Conservation (phyloP, 2,797 vertebrate genomes). For the Lophotriccus pileatus region DNA sequence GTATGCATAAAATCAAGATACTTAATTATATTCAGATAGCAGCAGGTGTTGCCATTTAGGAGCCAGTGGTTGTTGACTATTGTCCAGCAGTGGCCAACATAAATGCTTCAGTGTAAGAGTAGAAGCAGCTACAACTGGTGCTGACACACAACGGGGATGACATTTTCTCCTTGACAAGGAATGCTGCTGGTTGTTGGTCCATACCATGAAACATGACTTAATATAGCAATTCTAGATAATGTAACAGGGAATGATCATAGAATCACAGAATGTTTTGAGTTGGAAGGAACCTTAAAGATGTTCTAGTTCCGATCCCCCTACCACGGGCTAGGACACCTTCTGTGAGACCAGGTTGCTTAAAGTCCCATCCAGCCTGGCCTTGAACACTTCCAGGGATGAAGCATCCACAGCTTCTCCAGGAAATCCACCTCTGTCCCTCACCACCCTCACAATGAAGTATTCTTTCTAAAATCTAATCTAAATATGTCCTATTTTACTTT, state of each 20-base stretch:
- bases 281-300: not conserved
- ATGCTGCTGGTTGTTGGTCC: not conserved
- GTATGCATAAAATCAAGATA: not conserved
- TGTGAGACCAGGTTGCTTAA: not conserved
- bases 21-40: not conserved
- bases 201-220: not conserved
- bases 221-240: not conserved
- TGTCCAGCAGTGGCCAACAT: not conserved
- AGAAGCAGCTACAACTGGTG: not conserved
- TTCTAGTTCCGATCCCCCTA: not conserved
- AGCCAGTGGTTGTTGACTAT: not conserved
- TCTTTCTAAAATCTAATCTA: not conserved
- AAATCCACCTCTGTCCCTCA: not conserved
- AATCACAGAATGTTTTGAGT: not conserved
- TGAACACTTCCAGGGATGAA: not conserved
- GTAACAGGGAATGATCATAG: not conserved
- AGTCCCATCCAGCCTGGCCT: not conserved
- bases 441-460: not conserved
- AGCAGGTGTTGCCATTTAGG: not conserved
- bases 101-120: not conserved
- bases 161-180: not conserved
- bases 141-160: not conserved
- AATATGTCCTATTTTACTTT: not conserved
- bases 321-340: not conserved
- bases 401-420: not conserved